Evolutionary conservation across 2,797 vertebrate genomes (phyloP).

Genomic region (Sebastes wilsoni): DNA sequence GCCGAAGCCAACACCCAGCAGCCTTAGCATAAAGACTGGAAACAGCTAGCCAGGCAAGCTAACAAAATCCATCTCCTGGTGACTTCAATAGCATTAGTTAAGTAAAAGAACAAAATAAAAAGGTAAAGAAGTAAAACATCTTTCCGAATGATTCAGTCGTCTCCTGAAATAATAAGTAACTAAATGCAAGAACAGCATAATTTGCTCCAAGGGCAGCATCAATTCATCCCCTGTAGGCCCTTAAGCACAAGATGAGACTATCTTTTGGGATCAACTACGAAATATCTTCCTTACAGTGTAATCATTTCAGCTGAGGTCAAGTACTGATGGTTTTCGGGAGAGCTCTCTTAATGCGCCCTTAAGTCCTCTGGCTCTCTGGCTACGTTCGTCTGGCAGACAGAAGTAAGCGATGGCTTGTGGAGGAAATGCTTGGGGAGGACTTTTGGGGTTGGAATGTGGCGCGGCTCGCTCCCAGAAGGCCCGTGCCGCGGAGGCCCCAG

Average conservation of each 20-base stretch:
- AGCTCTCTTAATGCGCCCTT: constrained; percentile 74
- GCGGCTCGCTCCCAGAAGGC: constrained; percentile 67
- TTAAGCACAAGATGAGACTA: constrained; percentile 74
- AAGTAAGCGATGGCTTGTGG: constrained; percentile 67
- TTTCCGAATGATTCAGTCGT: constrained; percentile 13
- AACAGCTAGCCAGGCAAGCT: background rate
- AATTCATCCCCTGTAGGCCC: constrained; percentile 61
- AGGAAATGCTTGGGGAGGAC: constrained; percentile 72
- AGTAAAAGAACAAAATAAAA: background rate
- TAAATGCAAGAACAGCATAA: constrained; percentile 52
- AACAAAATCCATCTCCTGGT: no score
- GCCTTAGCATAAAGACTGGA: background rate
- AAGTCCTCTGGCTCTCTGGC: constrained; percentile 75
- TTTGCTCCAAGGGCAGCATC: constrained; percentile 62
- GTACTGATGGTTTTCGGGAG: constrained; percentile 75
- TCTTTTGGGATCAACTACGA: constrained; percentile 73
- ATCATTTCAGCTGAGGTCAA: constrained; percentile 77
- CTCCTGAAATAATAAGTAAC: constrained; percentile 45
- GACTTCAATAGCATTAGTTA: background rate
- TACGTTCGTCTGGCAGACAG: constrained; percentile 72
- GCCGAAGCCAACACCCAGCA: background rate
- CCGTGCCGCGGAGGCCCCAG: constrained; percentile 57
- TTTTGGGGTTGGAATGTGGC: constrained; percentile 69
- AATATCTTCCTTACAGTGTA: constrained; percentile 74
- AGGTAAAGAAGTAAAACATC: constrained; percentile 2